Base-by-base conservation (phyloP, 2,888 invertebrate species). In the Chrysopilus asiliformis region DNA sequence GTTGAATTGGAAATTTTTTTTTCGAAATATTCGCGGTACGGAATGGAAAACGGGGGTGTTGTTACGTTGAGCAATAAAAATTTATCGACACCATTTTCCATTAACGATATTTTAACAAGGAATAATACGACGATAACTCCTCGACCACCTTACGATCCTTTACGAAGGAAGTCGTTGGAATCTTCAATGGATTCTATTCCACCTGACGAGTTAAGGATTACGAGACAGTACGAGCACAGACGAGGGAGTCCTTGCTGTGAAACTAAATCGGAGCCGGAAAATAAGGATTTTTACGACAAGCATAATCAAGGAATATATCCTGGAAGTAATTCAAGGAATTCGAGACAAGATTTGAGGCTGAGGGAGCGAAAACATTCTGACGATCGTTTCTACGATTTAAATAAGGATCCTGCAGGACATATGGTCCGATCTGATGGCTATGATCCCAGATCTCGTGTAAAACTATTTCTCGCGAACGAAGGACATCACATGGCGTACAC, bases 101-200 rank as follows among this genome's bases (percentile, higher is more conserved):
- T 79, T 37, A 78, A 79, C 49, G 79, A 79, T 50, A 79, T 79
- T 55, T 58, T 79, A 51, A 74, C 74, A n/a, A 53, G 61, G 27
- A 57, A 52, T 27, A 58, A 54, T 36, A 52, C 48, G 4, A 45
- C 49, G 30, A 49, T 49, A 20, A 49, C 33, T 14, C 45, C 42
- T 15, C 31, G 30, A 39, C 35, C 41, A 10, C 42, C 45, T 4
- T 53, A 50, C 44, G 50, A 52, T 39, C 50, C 40, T 47, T 47
- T 20, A 48, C 53, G 35, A 16, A 50, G 42, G 49, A 58, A 46
- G 37, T 49, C 34, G 18, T 34, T 41, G 15, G 49, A 42, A 36
- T 44, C 44, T 13, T 43, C 43, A 10, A 44, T 42, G 35, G 37
- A 39, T 36, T 39, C 27, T 34, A 45, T 33, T 26, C 46, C 36